These are phyloP conservation scores for Leptinotarsa tumamoca DNA, from an alignment of 2,888 invertebrate genomes.

Conservation along the genomic window DNA sequence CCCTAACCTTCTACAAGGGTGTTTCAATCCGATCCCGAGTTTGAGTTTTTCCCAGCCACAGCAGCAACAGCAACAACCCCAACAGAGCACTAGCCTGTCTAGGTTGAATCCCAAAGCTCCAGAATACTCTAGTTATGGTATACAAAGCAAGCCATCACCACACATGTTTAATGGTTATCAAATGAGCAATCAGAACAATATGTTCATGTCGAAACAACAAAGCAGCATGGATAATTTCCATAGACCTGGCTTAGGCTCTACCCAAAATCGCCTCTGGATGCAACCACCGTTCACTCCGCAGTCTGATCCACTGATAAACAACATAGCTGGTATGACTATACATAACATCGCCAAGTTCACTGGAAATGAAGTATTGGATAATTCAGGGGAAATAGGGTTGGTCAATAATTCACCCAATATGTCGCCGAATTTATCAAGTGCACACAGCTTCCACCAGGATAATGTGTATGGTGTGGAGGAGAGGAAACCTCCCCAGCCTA, in stretches of 20 bases:
- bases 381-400: slow-evolving; percentile 65
- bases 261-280: slow-evolving; percentile 61
- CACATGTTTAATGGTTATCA: slow-evolving; percentile 56
- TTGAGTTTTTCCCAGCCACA: slow-evolving; percentile 62
- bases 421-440: slow-evolving; percentile 61
- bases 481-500: slow-evolving; percentile 70
- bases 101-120: slow-evolving; percentile 86
- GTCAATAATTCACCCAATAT: slow-evolving; percentile 68
- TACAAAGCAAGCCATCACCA: slow-evolving; percentile 52
- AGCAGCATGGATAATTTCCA: slow-evolving; percentile 41
- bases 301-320: slow-evolving; percentile 60
- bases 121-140: slow-evolving; percentile 74
- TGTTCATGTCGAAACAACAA: slow-evolving; percentile 47
- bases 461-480: slow-evolving; percentile 64
- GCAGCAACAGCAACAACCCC: slow-evolving; percentile 46
- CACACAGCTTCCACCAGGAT: slow-evolving; percentile 39
- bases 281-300: slow-evolving; percentile 60
- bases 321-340: slow-evolving; percentile 64
- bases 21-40: slow-evolving; percentile 55
- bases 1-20: slow-evolving; percentile 60
- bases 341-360: slow-evolving; percentile 61
- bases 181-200: slow-evolving; percentile 52
- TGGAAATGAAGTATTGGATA: slow-evolving; percentile 62
- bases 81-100: slow-evolving; percentile 62
- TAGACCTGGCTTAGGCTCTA: slow-evolving; percentile 37